Conservation (phyloP, 2,888 invertebrate species). For the Callimorpha dominula region DNA sequence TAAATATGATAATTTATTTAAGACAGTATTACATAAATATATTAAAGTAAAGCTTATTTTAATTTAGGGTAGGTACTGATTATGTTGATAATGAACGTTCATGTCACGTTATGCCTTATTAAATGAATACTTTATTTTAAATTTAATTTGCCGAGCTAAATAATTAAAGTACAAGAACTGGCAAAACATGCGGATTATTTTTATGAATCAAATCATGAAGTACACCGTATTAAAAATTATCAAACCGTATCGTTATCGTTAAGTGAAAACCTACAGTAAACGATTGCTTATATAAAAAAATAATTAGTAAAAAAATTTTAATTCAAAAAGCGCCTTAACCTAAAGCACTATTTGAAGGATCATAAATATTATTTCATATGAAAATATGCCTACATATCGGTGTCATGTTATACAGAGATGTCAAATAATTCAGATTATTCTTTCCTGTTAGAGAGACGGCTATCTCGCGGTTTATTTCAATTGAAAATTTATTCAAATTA, state of each 20-base stretch:
- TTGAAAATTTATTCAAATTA: conserved; percentile 65
- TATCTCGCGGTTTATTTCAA: conserved; percentile 52
- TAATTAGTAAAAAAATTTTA: too few species aligned
- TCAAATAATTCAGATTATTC: conserved; percentile 59
- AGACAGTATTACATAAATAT: conserved; percentile 9
- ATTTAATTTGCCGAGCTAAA: neutral
- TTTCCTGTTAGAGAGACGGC: conserved; percentile 47
- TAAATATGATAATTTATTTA: conserved; percentile 16
- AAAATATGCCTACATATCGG: conserved; percentile 45
- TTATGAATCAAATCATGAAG: too few species aligned
- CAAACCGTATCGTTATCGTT: too few species aligned
- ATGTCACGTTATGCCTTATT: neutral
- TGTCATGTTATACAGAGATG: conserved; percentile 43
- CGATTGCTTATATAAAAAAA: too few species aligned
- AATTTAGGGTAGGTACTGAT: conserved; percentile 2
- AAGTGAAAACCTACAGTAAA: too few species aligned
- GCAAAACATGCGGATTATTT: neutral
- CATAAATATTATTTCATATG: conserved; percentile 35
- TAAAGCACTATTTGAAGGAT: neutral
- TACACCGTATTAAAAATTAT: too few species aligned
- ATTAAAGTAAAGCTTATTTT: conserved; percentile 3
- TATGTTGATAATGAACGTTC: conserved; percentile 7
- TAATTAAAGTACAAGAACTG: neutral
- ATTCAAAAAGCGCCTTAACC: too few species aligned
- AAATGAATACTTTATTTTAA: neutral